phyloP scores from a whole-genome alignment of 2,888 invertebrate species.

The Endotricha flammealis region DNA sequence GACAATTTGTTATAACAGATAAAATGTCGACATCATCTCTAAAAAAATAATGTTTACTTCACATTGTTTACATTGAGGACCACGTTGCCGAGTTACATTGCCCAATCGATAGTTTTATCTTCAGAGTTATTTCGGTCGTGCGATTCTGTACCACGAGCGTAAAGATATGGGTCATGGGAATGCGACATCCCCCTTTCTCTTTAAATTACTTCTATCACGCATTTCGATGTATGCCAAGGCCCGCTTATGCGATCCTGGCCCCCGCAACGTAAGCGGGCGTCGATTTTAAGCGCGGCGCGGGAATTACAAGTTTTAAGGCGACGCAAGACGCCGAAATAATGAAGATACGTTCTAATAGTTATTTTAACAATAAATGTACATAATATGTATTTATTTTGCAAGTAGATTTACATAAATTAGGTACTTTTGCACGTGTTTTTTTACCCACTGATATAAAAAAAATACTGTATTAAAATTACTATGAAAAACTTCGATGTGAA shows the following conservation, averaged over 20 bases:
- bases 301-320: conserved; percentile 16
- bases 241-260: conserved; percentile 26
- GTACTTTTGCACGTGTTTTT: too few relatives aligned
- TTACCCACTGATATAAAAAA: too few relatives aligned
- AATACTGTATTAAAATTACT: too few relatives aligned
- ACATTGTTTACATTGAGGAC: conserved; percentile 23
- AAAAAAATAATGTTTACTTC: conserved; percentile 27
- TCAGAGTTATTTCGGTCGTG: conserved; percentile 22
- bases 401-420: too few relatives aligned
- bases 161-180: conserved; percentile 16
- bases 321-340: too few relatives aligned
- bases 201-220: conserved; percentile 31
- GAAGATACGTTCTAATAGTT: too few relatives aligned
- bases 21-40: conserved; percentile 27
- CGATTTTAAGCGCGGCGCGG: conserved; percentile 13
- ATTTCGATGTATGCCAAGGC: conserved; percentile 32
- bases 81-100: conserved; percentile 16
- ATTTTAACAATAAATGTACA: too few relatives aligned
- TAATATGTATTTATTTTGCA: too few relatives aligned
- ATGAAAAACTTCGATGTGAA: too few relatives aligned
- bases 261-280: conserved; percentile 23
- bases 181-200: conserved; percentile 31
- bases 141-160: conserved; percentile 5
- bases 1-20: conserved; percentile 1
- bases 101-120: conserved; percentile 21